phyloP scores from a whole-genome alignment of 2,888 invertebrate genomes.

The Agapostemon virescens region DNA sequence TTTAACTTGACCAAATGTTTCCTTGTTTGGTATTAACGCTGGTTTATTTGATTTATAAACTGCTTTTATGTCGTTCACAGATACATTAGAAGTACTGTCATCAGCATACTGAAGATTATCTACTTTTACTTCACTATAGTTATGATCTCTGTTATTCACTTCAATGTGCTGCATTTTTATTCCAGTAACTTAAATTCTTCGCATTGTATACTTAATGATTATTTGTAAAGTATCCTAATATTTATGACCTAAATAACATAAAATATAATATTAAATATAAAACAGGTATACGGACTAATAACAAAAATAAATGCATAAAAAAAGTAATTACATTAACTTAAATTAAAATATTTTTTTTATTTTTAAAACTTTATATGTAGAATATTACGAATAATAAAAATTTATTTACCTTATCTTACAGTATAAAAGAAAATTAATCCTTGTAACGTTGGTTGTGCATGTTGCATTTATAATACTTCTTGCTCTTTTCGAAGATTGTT shows the following conservation, averaged over 20 bases:
- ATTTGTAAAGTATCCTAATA: conserved; percentile 15
- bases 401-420: conserved; percentile 35
- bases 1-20: conserved; percentile 69
- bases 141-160: conserved; percentile 62
- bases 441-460: conserved; percentile 35
- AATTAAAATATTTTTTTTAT: not conserved
- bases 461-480: conserved; percentile 14
- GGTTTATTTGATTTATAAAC: conserved; percentile 39
- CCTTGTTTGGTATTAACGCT: conserved; percentile 37
- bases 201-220: conserved; percentile 38
- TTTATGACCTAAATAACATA: conserved; percentile 24
- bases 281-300: not conserved
- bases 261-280: not conserved
- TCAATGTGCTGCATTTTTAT: conserved; percentile 59
- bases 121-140: conserved; percentile 62
- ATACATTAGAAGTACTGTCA: conserved; percentile 17
- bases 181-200: conserved; percentile 37
- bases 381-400: not conserved
- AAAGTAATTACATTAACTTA: not conserved
- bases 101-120: conserved; percentile 21
- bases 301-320: not conserved
- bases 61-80: conserved; percentile 23
- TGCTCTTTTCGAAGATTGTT: not conserved
- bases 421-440: conserved; percentile 23
- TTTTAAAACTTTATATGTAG: not conserved